Evolutionary conservation across 2,113 vertebrate genomes (phyloP).

Genomic region (Albula goreensis): DNA sequence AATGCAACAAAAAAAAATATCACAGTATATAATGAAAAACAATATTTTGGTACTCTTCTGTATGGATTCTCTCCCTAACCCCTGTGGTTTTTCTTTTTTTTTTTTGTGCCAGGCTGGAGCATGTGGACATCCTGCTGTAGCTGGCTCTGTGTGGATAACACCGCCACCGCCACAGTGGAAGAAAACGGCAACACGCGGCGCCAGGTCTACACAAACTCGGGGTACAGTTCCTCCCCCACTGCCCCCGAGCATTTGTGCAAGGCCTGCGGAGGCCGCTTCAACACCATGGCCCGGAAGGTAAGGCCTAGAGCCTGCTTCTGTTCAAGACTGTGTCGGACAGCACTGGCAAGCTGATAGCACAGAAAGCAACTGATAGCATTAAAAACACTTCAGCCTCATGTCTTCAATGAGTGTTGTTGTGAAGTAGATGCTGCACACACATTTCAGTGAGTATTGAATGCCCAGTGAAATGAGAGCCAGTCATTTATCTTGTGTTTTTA

Average conservation of each 20-base stretch:
- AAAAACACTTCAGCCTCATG: neutral
- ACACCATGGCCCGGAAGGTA: conserved; percentile 69
- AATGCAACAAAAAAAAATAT: no score
- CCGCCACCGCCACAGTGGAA: conserved; percentile 57
- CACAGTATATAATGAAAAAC: no score
- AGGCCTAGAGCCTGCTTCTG: conserved; percentile 21
- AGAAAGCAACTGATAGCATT: neutral
- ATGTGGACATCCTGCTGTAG: conserved; percentile 46
- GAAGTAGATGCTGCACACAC: neutral
- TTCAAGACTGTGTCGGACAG: no score
- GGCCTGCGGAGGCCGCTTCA: conserved; percentile 71
- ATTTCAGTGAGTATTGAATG: neutral
- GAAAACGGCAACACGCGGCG: conserved; percentile 52
- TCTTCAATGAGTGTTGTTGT: neutral
- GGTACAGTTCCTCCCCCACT: conserved; percentile 74
- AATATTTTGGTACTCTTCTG: no score
- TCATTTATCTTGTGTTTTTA: neutral
- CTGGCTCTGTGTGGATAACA: conserved; percentile 47
- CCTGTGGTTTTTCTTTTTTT: neutral
- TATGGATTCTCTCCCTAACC: neutral
- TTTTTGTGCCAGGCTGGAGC: conserved; percentile 32
- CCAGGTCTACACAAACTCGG: conserved; percentile 54
- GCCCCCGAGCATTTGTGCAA: conserved; percentile 74
- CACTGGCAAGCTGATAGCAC: neutral
- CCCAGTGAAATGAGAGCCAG: neutral